Base-by-base conservation (phyloP, 1,140 invertebrate genomes). In the Augochlora pura region DNA sequence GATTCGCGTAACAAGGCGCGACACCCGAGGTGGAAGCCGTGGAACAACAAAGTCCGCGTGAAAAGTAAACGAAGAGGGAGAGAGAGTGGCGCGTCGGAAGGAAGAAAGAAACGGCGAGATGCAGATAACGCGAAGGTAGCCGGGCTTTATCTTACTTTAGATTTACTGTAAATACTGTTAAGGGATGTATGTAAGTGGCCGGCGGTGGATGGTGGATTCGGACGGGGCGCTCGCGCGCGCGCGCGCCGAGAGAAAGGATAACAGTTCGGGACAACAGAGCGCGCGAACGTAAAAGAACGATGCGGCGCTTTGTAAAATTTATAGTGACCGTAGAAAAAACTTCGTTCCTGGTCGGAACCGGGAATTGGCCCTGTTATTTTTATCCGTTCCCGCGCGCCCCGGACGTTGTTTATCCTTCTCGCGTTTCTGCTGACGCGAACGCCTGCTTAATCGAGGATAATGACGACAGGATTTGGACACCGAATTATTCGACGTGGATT, bases 101-200 rank as follows among this genome's bases (percentile, higher is more conserved):
- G 25, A 54, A 73, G 49, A 38, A 73, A 68, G 46, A 77, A 76
- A 72, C 46, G 42, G 21, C 63, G 54, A 62, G 65, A 77, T 39
- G 23, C 72, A 52, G 71, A 69, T 76, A 82, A 84, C 67, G 70
- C 49, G 32, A n/a, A 57, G 38, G 10, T 38, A n/a, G 10, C 25
- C 23, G n/a, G n/a, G 59, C 62, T 69, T 84, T 76, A 71, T 69
- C 71, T 75, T 57, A n/a, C 60, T 64, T 21, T 23, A 60, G 68
- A 82, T 86, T 82, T 70, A 84, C 76, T 64, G 67, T 72, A 64
- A 72, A 80, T 80, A 80, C 62, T 27, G 52, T 80, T 77, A 69
- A 72, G 42, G 59, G 25, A 73, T 9, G 57, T 63, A 73, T 9
- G 57, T 63, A 42, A 42, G 16, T 39, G 39, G 23, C n/a, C 32